A percentile compares a stretch with the other conserved stretches of the same genome.
These are phyloP conservation scores for Nomada goodeniana DNA, from an alignment of 2,888 invertebrate genomes.

Conservation along the genomic window DNA sequence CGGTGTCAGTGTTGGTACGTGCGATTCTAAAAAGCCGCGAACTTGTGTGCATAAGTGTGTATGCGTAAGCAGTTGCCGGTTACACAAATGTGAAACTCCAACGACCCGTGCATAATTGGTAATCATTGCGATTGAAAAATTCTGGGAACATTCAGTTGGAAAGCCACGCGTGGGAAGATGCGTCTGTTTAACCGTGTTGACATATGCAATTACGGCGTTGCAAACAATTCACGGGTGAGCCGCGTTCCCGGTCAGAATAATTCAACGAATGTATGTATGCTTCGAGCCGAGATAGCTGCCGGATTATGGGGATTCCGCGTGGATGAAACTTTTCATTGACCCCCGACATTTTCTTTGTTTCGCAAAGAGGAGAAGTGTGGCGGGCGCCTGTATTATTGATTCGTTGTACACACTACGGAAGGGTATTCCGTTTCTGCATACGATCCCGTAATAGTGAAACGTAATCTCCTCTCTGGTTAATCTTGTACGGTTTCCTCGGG, in stretches of 20 bases:
- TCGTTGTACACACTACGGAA: neutral
- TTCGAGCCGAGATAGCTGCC: neutral
- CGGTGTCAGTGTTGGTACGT: conserved; percentile 64
- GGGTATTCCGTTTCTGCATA: neutral
- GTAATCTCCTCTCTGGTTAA: neutral
- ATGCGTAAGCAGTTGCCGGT: neutral
- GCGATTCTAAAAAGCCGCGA: conserved; percentile 35
- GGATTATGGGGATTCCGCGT: conserved; percentile 20
- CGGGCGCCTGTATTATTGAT: neutral
- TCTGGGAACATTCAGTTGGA: conserved; percentile 5
- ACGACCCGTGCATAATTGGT: conserved; percentile 3
- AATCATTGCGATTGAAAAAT: conserved; percentile 16
- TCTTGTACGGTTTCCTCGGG: too few relatives aligned
- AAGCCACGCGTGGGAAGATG: conserved; percentile 37
- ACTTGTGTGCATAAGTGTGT: conserved; percentile 1
- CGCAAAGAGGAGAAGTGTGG: too few relatives aligned
- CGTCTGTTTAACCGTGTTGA: conserved; percentile 32
- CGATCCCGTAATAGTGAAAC: neutral
- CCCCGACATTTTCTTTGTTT: conserved; percentile 31
- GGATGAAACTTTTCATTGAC: conserved; percentile 31
- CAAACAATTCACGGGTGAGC: conserved; percentile 29
- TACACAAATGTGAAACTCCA: conserved; percentile 27
- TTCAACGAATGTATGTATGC: neutral
- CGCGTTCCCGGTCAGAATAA: neutral
- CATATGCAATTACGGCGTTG: conserved; percentile 29